Evolutionary conservation across 2,113 vertebrate species (phyloP).

Genomic region (Ornithorhynchus anatinus): DNA sequence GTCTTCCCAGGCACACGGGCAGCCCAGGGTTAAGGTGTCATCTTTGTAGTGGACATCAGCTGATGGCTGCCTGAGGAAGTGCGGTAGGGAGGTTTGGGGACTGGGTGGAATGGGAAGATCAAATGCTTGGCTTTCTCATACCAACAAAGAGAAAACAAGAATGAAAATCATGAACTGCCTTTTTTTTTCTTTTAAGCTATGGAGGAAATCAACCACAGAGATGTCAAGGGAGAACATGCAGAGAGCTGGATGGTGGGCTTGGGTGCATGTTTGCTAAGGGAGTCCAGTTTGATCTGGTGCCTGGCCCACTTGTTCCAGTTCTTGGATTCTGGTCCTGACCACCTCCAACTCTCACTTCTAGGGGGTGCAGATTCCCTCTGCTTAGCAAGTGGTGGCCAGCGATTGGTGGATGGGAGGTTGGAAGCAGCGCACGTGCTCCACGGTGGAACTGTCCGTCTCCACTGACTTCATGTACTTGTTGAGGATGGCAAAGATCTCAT

Average conservation of each 20-base stretch:
- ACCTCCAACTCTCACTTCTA: too few relatives aligned
- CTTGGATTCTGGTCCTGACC: too few relatives aligned
- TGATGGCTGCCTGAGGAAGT: too few relatives aligned
- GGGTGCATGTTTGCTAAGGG: conserved; percentile 25
- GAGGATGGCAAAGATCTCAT: conserved; percentile 97
- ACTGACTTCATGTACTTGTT: conserved; percentile 99
- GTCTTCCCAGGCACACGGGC: too few relatives aligned
- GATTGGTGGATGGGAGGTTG: conserved; percentile 99
- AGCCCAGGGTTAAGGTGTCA: too few relatives aligned
- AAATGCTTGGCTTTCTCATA: neutral
- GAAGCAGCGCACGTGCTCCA: conserved; percentile 98
- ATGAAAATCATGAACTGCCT: conserved; percentile 59
- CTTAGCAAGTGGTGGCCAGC: conserved; percentile 96
- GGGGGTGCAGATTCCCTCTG: too few relatives aligned
- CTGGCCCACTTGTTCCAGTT: conserved; percentile 4
- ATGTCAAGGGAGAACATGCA: conserved; percentile 74
- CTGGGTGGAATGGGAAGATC: neutral
- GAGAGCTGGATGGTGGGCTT: conserved; percentile 37
- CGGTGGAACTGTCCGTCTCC: conserved; percentile 97
- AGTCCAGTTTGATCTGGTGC: conserved; percentile 9
- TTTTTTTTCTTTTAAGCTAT: conserved; percentile 53
- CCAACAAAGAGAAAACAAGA: neutral
- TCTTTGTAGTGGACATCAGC: too few relatives aligned
- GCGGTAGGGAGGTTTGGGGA: neutral
- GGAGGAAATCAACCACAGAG: conserved; percentile 63